Percentiles rank a stretch among this genome's conserved stretches.
Evolutionary conservation across 2,797 vertebrate species (phyloP).

Genomic region (Corythornis leucogaster): DNA sequence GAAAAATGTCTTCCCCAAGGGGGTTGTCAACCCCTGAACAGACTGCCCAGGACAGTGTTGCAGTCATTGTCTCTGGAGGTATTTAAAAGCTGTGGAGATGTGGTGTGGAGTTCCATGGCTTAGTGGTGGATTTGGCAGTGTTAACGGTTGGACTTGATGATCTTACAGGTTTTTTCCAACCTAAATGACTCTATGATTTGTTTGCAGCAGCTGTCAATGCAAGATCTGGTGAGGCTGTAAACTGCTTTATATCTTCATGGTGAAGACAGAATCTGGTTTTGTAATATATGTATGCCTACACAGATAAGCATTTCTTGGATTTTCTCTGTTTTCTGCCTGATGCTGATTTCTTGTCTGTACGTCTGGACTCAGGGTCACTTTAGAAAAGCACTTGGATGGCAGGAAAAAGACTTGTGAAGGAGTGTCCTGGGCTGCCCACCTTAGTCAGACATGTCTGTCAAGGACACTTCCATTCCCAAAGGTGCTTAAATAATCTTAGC

Average conservation of each 20-base stretch:
- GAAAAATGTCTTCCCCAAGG: background rate
- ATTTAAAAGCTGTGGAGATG: background rate
- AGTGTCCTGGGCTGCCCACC: background rate
- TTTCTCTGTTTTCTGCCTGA: background rate
- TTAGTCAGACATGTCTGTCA: rapidly evolving
- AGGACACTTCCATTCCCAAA: background rate
- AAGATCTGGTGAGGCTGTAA: background rate
- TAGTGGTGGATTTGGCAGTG: too few species aligned
- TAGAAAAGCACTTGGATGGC: background rate
- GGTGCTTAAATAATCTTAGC: background rate
- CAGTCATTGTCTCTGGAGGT: background rate
- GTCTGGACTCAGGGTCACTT: background rate
- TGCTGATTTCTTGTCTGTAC: background rate
- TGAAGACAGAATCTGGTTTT: background rate
- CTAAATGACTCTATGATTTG: background rate
- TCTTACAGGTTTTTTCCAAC: too few species aligned
- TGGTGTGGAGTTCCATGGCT: background rate
- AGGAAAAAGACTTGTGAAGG: background rate
- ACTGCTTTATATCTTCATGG: background rate
- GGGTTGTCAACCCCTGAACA: background rate
- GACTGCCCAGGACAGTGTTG: background rate
- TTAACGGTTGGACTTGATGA: too few species aligned
- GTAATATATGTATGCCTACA: background rate
- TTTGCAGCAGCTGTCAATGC: background rate
- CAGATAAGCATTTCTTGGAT: background rate